Evolutionary conservation across 1,140 invertebrate genomes (phyloP), one percentile per base, ranked within the genome.

Genomic region (Ruditapes philippinarum): DNA sequence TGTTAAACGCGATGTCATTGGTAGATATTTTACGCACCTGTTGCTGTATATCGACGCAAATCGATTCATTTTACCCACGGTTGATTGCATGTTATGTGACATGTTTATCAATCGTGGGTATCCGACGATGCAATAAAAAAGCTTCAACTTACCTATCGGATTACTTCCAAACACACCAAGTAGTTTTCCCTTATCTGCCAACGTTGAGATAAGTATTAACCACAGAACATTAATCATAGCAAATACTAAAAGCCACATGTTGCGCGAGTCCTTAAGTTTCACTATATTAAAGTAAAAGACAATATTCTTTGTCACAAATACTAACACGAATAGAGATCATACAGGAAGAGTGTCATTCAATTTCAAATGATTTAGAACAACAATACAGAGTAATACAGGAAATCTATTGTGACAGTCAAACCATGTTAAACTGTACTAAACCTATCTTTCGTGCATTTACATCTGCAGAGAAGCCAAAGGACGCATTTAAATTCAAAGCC

Each of bases 161-260:
- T 78, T 78, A n/a, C 74, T 49, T 45, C 38, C 74, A 19, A 78
- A 78, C 22, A 78, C 74, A 31, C 40, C 31, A 17, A 78, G 49
- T 28, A 78, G 49, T 22, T 78, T 19, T 14, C 74, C 74, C 17
- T 78, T 78, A 28, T 78, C 42, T 14, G 74, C 74, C 12, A 78
- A 42, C 14, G 74, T 78, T 5, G 42, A 25, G 2, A 78, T 78
- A 40, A 78, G 49, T 22, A 45, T 51, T 19, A 78, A 9, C 74
- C 74, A 78, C 7, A 78, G 40, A 1, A 51, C n/a, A 42, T 78
- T 78, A n/a, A 42, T 40, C 74, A 78, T 42, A 78, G 42, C 42
- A 42, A 78, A 78, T n/a, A 78, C 31, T 17, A 51, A 22, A 36
- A 78, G 42, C 74, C 74, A 78, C 31, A 2, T n/a, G 49, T 78